phyloP scores from a whole-genome alignment of 2,113 vertebrate genomes.

The Anhinga anhinga region DNA sequence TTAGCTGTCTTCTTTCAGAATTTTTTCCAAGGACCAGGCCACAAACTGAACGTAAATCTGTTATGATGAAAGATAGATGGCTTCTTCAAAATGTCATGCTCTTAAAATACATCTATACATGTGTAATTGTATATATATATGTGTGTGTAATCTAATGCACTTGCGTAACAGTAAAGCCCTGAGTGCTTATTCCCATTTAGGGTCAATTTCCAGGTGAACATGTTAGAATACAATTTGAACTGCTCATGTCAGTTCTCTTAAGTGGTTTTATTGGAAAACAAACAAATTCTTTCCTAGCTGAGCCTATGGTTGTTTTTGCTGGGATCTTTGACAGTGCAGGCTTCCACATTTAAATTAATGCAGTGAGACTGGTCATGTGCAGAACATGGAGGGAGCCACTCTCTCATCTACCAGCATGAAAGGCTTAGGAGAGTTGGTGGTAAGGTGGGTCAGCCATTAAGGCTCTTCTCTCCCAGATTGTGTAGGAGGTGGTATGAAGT shows the following conservation, averaged over 20 bases:
- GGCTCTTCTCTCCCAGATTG: background rate
- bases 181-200: background rate
- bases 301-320: background rate
- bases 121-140: constrained; percentile 52
- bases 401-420: constrained; percentile 6
- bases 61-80: constrained; percentile 51
- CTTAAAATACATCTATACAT: constrained; percentile 58
- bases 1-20: constrained; percentile 17
- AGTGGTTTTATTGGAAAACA: background rate
- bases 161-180: background rate
- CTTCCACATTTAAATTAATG: background rate
- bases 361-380: background rate
- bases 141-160: constrained; percentile 47
- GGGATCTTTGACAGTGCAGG: background rate
- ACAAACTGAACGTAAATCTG: constrained; percentile 58
- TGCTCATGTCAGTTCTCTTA: background rate
- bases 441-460: background rate
- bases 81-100: constrained; percentile 63
- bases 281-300: background rate
- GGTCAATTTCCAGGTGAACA: background rate
- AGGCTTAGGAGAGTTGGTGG: background rate
- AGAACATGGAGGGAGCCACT: constrained; percentile 24
- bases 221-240: background rate
- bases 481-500: background rate
- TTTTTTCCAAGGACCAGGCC: constrained; percentile 39